Conservation (phyloP, 2,113 vertebrate genomes). For the Rhynchomys soricoides region DNA sequence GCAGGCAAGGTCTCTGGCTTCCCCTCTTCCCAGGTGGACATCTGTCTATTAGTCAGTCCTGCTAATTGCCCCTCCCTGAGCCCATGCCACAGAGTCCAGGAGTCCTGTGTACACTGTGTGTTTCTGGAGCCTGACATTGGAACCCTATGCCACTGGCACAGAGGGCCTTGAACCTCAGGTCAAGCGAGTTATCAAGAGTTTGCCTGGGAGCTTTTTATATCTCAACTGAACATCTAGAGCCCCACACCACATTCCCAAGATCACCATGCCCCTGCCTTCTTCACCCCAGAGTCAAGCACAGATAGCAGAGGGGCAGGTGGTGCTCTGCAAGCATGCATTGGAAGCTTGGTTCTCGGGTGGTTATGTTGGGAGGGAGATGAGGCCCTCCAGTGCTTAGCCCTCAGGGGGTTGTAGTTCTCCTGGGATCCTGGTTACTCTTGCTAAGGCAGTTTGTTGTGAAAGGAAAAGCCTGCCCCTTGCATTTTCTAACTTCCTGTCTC, state of each 20-base stretch:
- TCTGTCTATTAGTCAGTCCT: background rate
- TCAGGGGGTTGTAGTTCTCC: background rate
- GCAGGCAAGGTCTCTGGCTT: background rate
- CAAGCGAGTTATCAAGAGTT: background rate
- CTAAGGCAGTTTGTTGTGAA: background rate
- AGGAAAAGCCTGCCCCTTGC: background rate
- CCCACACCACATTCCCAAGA: background rate
- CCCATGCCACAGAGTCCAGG: background rate
- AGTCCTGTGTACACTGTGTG: background rate
- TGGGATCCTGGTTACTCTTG: background rate
- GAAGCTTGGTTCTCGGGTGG: background rate
- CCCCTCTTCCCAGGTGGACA: background rate
- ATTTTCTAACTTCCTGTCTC: background rate
- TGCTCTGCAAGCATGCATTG: background rate
- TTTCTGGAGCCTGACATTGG: background rate
- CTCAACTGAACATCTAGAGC: too few relatives aligned
- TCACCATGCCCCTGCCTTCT: background rate
- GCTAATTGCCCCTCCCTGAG: background rate
- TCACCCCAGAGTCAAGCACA: background rate
- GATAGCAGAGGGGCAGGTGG: background rate
- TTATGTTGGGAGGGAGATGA: background rate
- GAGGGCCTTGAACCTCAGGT: background rate
- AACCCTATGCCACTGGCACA: background rate
- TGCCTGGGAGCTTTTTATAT: background rate
- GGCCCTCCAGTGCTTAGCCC: background rate